Evolutionary conservation across 1,140 invertebrate species (phyloP).

Genomic region (Euschistus heros): DNA sequence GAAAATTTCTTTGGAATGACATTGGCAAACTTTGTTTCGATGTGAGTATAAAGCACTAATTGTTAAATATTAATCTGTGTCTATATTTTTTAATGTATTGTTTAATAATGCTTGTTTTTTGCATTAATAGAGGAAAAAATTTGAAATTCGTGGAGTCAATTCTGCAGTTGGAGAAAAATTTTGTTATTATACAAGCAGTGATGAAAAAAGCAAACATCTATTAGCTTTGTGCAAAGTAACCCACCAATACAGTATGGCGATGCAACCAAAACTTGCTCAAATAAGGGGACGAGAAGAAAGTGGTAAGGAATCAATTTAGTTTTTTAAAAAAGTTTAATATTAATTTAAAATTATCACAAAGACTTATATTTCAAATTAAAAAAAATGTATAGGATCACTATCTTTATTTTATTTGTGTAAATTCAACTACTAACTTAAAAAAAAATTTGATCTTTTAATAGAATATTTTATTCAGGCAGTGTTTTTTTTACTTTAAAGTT

Average conservation of each 20-base stretch:
- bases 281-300: conserved; percentile 64
- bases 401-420: no score
- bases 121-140: conserved; percentile 71
- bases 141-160: conserved; percentile 82
- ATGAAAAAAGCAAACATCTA: conserved; percentile 84
- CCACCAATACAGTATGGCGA: conserved; percentile 89
- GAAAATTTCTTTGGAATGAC: conserved; percentile 79
- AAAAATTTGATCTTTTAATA: no score
- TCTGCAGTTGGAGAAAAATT: conserved; percentile 56
- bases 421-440: no score
- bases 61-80: neutral
- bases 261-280: conserved; percentile 70
- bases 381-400: no score
- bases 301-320: conserved; percentile 36
- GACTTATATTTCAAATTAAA: no score
- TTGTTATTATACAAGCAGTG: conserved; percentile 77
- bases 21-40: conserved; percentile 90
- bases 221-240: conserved; percentile 79
- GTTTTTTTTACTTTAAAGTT: no score
- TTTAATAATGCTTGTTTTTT: conserved; percentile 20
- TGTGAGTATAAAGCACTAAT: conserved; percentile 39
- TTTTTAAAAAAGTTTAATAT: neutral
- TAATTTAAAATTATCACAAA: no score
- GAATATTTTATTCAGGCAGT: no score
- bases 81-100: conserved; percentile 12